Evolutionary conservation across 2,113 vertebrate species (phyloP).

Genomic region (Campylorhamphus procurvoides): DNA sequence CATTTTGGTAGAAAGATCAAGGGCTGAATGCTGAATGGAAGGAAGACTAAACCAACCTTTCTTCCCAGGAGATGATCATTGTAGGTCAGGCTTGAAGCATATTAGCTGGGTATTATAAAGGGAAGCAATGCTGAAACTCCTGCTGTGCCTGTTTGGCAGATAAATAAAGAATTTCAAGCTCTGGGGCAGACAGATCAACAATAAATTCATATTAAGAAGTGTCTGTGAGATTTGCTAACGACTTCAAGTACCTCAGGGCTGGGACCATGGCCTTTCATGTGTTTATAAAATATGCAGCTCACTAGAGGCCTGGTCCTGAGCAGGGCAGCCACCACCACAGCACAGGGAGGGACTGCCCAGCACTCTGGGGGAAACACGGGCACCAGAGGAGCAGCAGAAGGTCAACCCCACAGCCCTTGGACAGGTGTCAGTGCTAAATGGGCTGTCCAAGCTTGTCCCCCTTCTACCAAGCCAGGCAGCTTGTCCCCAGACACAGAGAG

Average conservation of each 20-base stretch:
- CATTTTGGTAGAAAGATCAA: constrained; percentile 53
- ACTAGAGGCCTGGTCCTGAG: neutral
- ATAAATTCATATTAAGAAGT: constrained; percentile 56
- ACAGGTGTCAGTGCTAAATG: neutral
- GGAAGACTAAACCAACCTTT: constrained; percentile 28
- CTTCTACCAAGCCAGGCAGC: neutral
- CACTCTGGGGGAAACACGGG: neutral
- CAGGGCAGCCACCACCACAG: neutral
- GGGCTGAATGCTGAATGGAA: constrained; percentile 39
- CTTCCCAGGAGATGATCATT: constrained; percentile 49
- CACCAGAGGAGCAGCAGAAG: neutral
- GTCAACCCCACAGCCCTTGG: neutral
- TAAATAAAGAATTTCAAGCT: constrained; percentile 67
- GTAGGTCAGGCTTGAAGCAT: constrained; percentile 48
- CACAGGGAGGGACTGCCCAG: neutral
- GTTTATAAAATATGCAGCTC: neutral
- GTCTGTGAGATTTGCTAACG: constrained; percentile 59
- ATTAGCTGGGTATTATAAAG: constrained; percentile 3
- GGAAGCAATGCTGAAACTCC: constrained; percentile 63
- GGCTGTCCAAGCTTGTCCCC: neutral
- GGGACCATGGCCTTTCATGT: constrained; percentile 3
- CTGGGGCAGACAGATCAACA: constrained; percentile 64
- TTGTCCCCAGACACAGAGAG: neutral
- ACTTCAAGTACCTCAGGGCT: neutral
- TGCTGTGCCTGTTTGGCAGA: constrained; percentile 59